phyloP scores from a whole-genome alignment of 37 sponge, comb jelly and placozoan species.

The Halichondria panicea region DNA sequence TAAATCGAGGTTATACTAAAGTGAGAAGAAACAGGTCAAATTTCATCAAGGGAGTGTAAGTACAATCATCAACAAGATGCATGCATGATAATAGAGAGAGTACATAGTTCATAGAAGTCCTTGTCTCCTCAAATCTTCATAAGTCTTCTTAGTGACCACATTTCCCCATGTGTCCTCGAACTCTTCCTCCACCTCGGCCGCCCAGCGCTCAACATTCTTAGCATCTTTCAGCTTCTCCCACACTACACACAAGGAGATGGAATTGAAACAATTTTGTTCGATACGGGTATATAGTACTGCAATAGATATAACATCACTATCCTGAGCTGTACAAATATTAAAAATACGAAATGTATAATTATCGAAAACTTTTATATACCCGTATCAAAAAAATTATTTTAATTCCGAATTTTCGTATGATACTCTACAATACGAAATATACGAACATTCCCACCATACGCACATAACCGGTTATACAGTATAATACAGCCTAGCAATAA shows the following conservation, averaged over 20 bases:
- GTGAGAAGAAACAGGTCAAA: too few species aligned
- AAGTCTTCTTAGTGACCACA: slow-evolving; percentile 91
- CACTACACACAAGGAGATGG: slow-evolving; percentile 31
- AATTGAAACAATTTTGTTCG: not conserved
- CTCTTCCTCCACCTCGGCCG: slow-evolving; percentile 73
- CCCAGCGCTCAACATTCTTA: slow-evolving; percentile 44
- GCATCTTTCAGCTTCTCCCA: slow-evolving; percentile 82
- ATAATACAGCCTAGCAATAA: not conserved
- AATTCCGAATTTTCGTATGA: not conserved
- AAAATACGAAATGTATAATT: not conserved
- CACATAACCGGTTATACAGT: not conserved
- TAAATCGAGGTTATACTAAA: too few species aligned
- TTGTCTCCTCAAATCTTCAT: slow-evolving; percentile 89
- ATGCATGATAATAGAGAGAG: too few species aligned
- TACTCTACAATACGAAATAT: slow-evolving; percentile 30
- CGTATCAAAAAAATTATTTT: too few species aligned
- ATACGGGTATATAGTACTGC: too few species aligned
- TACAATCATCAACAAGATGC: too few species aligned
- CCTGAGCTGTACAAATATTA: too few species aligned
- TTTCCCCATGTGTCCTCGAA: slow-evolving; percentile 96
- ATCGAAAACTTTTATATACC: not conserved
- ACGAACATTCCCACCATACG: slow-evolving; percentile 62
- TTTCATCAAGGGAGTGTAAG: too few species aligned
- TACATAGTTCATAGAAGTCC: slow-evolving; percentile 89
- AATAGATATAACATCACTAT: too few species aligned